Percentiles rank a stretch among this genome's conserved stretches.
Conservation (phyloP, 2,888 invertebrate genomes). For the Latheticus oryzae region DNA sequence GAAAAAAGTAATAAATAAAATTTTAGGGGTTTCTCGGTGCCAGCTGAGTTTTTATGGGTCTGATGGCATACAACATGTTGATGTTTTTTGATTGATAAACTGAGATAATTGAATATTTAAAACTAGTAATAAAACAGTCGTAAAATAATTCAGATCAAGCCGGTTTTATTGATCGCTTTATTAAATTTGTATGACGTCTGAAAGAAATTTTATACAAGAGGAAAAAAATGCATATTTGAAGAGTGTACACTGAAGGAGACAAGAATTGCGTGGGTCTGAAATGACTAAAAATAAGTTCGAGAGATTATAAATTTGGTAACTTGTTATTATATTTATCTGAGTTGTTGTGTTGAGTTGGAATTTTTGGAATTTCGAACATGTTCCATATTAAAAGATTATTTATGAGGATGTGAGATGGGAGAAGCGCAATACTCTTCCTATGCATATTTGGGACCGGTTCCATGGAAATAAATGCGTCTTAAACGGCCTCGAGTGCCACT, state of each 20-base stretch:
- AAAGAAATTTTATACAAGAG: background rate
- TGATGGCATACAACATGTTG: constrained; percentile 53
- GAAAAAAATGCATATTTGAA: background rate
- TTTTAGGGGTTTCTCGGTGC: constrained; percentile 55
- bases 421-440: constrained; percentile 21
- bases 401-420: constrained; percentile 20
- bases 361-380: constrained; percentile 36
- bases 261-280: constrained; percentile 19
- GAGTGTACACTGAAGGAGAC: constrained; percentile 3
- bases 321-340: constrained; percentile 30
- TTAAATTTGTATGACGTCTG: constrained; percentile 35
- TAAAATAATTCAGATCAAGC: constrained; percentile 52
- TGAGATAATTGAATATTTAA: constrained; percentile 39
- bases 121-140: constrained; percentile 47
- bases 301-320: constrained; percentile 33
- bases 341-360: constrained; percentile 23
- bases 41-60: constrained; percentile 55
- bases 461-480: constrained; percentile 18
- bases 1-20: constrained; percentile 48
- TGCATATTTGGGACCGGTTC: constrained; percentile 33
- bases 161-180: constrained; percentile 46
- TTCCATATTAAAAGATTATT: constrained; percentile 24
- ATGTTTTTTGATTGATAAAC: constrained; percentile 53
- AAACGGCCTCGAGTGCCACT: constrained; percentile 37
- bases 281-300: constrained; percentile 16